These are phyloP conservation scores for Esox masquinongy DNA, from an alignment of 2,797 vertebrate genomes.

Conservation along the genomic window DNA sequence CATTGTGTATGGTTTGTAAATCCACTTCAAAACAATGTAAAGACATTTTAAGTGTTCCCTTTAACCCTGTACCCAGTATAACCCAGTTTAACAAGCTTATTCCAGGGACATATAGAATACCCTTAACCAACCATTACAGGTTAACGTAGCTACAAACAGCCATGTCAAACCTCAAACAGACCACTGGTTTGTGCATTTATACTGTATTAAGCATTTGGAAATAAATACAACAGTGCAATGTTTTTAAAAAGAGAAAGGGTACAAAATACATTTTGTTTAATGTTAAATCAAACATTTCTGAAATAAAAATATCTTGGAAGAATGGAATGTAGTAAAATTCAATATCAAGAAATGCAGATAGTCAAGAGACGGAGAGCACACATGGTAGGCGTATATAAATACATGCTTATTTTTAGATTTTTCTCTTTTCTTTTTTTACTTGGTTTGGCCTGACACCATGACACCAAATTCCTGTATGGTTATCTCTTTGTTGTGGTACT, in stretches of 20 bases:
- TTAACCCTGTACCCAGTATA: slow-evolving; percentile 33
- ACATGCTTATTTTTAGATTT: slow-evolving; percentile 5
- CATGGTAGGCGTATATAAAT: slow-evolving; percentile 15
- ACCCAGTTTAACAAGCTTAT: slow-evolving; percentile 29
- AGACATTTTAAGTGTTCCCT: slow-evolving; percentile 13
- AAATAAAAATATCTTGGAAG: slow-evolving; percentile 5
- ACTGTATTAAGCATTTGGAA: slow-evolving; percentile 32
- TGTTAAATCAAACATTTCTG: slow-evolving; percentile 39
- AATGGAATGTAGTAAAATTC: not conserved
- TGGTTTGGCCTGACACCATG: slow-evolving; percentile 85
- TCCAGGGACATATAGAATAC: not conserved
- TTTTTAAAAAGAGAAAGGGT: slow-evolving; percentile 18
- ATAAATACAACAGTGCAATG: slow-evolving; percentile 56
- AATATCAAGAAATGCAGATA: not conserved
- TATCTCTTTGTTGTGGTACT: slow-evolving; percentile 93
- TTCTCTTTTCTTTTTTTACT: slow-evolving; percentile 44
- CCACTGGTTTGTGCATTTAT: slow-evolving; percentile 18
- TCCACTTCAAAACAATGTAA: slow-evolving; percentile 24
- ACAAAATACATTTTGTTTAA: not conserved
- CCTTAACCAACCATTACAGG: slow-evolving; percentile 6
- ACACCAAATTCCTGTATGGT: slow-evolving; percentile 94
- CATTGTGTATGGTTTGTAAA: slow-evolving; percentile 1
- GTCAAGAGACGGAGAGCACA: not conserved
- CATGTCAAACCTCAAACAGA: slow-evolving; percentile 23
- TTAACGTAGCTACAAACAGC: slow-evolving; percentile 18